Base-by-base conservation (phyloP, 2,113 vertebrate genomes). In the Dromaius novaehollandiae region DNA sequence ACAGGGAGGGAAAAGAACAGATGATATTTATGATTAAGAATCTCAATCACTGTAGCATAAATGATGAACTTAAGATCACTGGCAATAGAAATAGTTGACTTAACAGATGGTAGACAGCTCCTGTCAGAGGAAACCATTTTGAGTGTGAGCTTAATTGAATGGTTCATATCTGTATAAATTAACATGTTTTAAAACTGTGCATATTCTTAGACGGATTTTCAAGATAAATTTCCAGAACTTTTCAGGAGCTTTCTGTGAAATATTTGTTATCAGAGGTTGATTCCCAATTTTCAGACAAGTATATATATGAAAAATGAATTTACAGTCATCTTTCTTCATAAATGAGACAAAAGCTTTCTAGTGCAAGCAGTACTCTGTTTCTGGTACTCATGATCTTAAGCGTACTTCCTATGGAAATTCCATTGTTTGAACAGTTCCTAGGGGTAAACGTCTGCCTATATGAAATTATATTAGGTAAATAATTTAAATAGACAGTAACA, bases 31-130 rank as follows among this genome's bases (percentile, higher is more conserved):
- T 96, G 91, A 96, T 83, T 91, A 95, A 74, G 93, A 89, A 92
- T 95, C 93, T 97, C 89, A 97, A 36, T 91, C 91, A 85, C 69
- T 86, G 76, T 46, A 96, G 87, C 70, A 89, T 92, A 81, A 95
- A 88, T 0, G 44, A 94, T 96, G 95, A 97, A 97, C 96, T 95
- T 92, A 95, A 94, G 89, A 95, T 96, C 97, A 81, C 48, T 97
- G 90, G 96, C 97, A 98, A 92, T 93, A 94, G 93, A 97, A 97
- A 97, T 89, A 97, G 96, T 96, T 95, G 91, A 86, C 87, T 97
- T 97, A 97, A 97, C 97, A 98, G 98, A 98, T 98, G 97, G 98
- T 93, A 97, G 84, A 90, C 82, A 36, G 94, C 83, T 97, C 90
- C 96, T 95, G 91, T 97, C 93, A 91, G 95, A 91, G 86, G 95